Evolutionary conservation across 2,888 invertebrate genomes (phyloP).

Genomic region (Neocrepidodera transversa): DNA sequence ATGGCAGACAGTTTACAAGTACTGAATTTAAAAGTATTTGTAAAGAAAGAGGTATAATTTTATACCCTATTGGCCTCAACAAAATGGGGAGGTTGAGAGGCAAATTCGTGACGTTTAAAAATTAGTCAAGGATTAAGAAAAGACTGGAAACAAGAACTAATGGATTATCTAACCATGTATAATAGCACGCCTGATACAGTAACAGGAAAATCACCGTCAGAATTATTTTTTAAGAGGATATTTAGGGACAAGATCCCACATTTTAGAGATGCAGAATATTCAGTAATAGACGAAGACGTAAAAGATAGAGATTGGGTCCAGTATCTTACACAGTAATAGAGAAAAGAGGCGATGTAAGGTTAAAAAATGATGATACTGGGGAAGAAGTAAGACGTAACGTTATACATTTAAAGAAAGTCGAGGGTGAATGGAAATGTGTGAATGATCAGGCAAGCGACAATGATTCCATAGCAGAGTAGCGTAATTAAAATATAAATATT

Average conservation of each 20-base stretch:
- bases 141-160: too few relatives aligned
- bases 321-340: too few relatives aligned
- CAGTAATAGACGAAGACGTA: conserved; percentile 18
- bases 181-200: conserved; percentile 43
- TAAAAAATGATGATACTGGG: too few relatives aligned
- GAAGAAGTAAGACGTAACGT: too few relatives aligned
- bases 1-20: conserved; percentile 39
- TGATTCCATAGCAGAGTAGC: too few relatives aligned
- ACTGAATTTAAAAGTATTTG: conserved; percentile 38
- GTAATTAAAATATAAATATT: too few relatives aligned
- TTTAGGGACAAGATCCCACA: conserved; percentile 32
- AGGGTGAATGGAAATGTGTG: too few relatives aligned
- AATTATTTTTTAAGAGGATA: conserved; percentile 28
- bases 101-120: conserved; percentile 45
- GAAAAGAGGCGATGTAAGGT: too few relatives aligned
- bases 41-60: conserved; percentile 32
- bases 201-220: too few relatives aligned
- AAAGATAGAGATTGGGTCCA: conserved; percentile 27
- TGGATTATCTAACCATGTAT: conserved; percentile 42
- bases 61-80: conserved; percentile 37
- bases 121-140: conserved; percentile 41
- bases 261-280: conserved; percentile 1
- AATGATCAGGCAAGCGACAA: too few relatives aligned
- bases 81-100: conserved; percentile 39
- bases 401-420: too few relatives aligned